Base-by-base conservation (phyloP, 1,140 invertebrate genomes). In the Heliconius melpomene region DNA sequence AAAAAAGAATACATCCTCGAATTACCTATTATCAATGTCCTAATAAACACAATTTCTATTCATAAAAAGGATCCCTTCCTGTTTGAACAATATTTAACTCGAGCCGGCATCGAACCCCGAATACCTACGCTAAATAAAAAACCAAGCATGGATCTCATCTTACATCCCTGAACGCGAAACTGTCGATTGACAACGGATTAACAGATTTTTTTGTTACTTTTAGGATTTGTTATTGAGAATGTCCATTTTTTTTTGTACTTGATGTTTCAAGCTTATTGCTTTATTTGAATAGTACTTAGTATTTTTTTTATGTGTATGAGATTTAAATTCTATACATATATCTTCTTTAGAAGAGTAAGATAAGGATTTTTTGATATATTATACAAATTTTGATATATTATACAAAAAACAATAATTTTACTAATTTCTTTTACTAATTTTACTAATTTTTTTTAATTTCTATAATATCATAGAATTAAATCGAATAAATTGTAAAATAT, bases 11-110 rank as follows among this genome's bases (percentile, higher is more conserved):
- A 66, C 26, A 83, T 79, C 76, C 83, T 90, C 85, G 84, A 86
- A 89, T 90, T 89, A 90, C 89, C 3, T 66, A 66, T 86, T 85
- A 82, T 78, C 84, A 84, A 87, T 86, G 75, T 80, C 80, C 80
- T 83, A 88, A 89, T 89, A 88, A 88, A 86, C 82, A 82, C 79
- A 74, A 78, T 84, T 80, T 71, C 88, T 80, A 85, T 85, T 86
- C 83, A 85, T 78, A 38, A 26, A 74, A 83, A 71, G 78, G 82
- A 82, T 80, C 82, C 84, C 75, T 89, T 89, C 89, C 87, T 88
- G 89, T 88, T 88, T 88, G 84, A 85, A 87, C 87, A 87, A 88
- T 87, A 85, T 88, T 88, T 86, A 76, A 82, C 66, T 79, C 77
- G 60, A 76, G 38, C 79, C 73, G 80, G 60, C 79, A 26, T 29